Evolutionary conservation across 2,888 invertebrate genomes (phyloP).

Genomic region (Tipula confusa): DNA sequence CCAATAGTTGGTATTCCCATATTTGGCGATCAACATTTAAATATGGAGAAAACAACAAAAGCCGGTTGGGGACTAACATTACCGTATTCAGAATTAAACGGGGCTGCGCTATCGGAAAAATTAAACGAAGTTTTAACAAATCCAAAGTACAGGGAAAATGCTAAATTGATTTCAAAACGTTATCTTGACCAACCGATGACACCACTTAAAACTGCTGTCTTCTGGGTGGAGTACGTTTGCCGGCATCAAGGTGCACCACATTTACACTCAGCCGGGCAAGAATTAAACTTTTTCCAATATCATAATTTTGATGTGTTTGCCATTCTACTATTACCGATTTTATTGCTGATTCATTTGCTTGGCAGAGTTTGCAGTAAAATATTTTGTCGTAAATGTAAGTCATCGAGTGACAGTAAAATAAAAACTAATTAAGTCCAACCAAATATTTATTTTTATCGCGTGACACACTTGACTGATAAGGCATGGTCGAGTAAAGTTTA

Average conservation of each 20-base stretch:
- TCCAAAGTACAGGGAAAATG: neutral
- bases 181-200: neutral
- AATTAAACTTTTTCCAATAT: neutral
- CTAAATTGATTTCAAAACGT: neutral
- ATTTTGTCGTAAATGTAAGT: neutral
- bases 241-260: neutral
- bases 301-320: neutral
- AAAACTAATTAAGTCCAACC: neutral
- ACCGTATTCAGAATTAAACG: conserved; percentile 37
- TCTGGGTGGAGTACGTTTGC: neutral
- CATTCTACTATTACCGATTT: neutral
- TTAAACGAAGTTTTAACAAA: neutral
- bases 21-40: conserved; percentile 53
- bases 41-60: conserved; percentile 49
- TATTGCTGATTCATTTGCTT: neutral
- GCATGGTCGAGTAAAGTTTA: too few relatives aligned
- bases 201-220: neutral
- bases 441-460: neutral
- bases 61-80: conserved; percentile 49
- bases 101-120: neutral
- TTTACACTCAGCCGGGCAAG: neutral
- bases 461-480: neutral
- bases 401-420: neutral
- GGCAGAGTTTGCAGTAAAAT: neutral
- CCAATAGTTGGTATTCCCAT: conserved; percentile 54